Conservation (phyloP, 2,797 vertebrate genomes). For the Psittacula echo region DNA sequence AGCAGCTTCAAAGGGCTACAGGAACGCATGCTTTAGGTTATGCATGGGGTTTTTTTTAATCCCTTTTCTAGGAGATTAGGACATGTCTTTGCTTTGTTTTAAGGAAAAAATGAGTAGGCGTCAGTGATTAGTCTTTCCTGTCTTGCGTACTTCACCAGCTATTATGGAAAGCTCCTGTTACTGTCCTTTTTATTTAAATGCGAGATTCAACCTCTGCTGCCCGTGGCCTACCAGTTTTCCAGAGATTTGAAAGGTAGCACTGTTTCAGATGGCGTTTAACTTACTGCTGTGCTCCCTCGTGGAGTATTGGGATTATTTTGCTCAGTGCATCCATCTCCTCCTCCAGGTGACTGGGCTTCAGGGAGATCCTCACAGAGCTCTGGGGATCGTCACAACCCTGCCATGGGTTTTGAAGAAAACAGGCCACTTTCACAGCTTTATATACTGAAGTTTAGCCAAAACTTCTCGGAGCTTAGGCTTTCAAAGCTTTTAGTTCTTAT, state of each 20-base stretch:
- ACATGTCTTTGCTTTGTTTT: not conserved
- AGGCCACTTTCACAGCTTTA: not conserved
- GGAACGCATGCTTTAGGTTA: not conserved
- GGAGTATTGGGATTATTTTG: not conserved
- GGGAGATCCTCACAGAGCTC: not conserved
- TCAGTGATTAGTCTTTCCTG: not conserved
- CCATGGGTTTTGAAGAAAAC: not conserved
- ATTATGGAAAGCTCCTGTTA: not conserved
- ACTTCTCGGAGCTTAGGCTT: not conserved
- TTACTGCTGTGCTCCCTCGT: fast-evolving
- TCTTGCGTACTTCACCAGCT: not conserved
- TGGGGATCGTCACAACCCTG: not conserved
- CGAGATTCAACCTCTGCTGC: not conserved
- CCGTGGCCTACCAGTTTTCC: not conserved
- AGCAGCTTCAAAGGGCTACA: not conserved
- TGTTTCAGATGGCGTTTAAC: not conserved
- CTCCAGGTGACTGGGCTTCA: not conserved
- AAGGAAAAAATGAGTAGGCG: not conserved
- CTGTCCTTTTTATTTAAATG: not conserved
- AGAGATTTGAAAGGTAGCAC: not conserved
- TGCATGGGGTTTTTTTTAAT: not conserved
- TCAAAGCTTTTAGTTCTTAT: not conserved
- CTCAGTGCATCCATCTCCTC: not conserved
- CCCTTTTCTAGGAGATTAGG: not conserved
- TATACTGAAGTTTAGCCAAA: not conserved